Conservation (phyloP, 2,113 vertebrate species). For the Oenanthe melanoleuca region DNA sequence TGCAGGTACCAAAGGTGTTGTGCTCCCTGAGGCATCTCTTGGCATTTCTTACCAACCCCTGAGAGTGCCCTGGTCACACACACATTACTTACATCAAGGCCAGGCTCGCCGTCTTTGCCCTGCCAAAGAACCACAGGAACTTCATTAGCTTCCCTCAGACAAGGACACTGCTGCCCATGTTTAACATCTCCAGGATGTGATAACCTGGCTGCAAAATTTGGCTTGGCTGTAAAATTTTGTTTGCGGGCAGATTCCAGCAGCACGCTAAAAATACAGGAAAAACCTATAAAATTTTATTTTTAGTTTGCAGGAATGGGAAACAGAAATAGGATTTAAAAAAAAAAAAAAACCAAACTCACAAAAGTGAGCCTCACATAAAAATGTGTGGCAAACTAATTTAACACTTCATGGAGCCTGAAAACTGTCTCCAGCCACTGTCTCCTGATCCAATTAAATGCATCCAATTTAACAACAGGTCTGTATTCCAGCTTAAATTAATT, state of each 20-base stretch:
- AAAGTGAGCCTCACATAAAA: background rate
- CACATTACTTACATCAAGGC: conserved; percentile 91
- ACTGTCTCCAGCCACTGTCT: background rate
- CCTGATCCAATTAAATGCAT: background rate
- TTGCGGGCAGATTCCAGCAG: background rate
- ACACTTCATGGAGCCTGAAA: background rate
- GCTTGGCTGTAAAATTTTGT: background rate
- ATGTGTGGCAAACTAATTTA: background rate
- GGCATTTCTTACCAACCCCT: conserved; percentile 17
- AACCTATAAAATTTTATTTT: background rate
- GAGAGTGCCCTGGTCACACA: conserved; percentile 32
- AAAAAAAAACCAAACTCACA: background rate
- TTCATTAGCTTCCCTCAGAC: conserved; percentile 60
- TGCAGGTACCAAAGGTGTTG: background rate
- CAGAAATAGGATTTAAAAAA: background rate
- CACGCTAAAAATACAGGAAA: background rate
- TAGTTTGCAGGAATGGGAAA: background rate
- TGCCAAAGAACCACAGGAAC: conserved; percentile 79
- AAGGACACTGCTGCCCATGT: background rate
- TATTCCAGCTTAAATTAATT: background rate
- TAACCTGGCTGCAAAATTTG: conserved; percentile 32
- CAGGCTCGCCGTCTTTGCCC: conserved; percentile 95
- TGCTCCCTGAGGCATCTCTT: background rate
- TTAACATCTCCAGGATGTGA: conserved; percentile 1
- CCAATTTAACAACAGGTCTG: background rate